Percentiles rank a stretch among this genome's conserved stretches.
These are phyloP conservation scores for Nesometra sesokonis DNA, from an alignment of 35 echinoderm and acorn worm species.

Conservation along the genomic window DNA sequence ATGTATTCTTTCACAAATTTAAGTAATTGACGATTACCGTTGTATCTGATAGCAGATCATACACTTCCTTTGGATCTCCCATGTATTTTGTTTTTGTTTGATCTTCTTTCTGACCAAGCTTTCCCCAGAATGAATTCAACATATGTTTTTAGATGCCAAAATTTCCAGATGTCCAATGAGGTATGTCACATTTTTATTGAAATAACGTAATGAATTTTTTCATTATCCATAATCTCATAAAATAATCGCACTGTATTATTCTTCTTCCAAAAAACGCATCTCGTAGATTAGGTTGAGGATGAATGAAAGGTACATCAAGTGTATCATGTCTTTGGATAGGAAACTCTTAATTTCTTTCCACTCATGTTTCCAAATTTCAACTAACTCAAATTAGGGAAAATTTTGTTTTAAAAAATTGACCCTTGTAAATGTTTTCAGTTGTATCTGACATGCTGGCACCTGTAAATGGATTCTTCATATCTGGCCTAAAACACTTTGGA, in stretches of 20 bases:
- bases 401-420: too few species aligned
- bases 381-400: background rate
- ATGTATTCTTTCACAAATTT: background rate
- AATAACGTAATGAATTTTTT: background rate
- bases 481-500: background rate
- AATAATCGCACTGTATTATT: background rate
- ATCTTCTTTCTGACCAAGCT: background rate
- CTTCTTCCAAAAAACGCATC: background rate
- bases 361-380: background rate
- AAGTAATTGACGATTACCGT: background rate
- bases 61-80: background rate
- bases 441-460: background rate
- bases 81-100: too few species aligned
- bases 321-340: too few species aligned
- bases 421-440: too few species aligned
- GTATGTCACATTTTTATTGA: background rate
- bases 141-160: background rate
- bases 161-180: background rate
- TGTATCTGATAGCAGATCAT: background rate
- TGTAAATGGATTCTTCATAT: background rate
- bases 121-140: conserved; percentile 12
- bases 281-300: background rate
- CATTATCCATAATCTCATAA: background rate
- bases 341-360: background rate
- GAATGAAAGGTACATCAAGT: too few species aligned